Evolutionary conservation across 2,113 vertebrate species (phyloP).

Genomic region (Pica pica): DNA sequence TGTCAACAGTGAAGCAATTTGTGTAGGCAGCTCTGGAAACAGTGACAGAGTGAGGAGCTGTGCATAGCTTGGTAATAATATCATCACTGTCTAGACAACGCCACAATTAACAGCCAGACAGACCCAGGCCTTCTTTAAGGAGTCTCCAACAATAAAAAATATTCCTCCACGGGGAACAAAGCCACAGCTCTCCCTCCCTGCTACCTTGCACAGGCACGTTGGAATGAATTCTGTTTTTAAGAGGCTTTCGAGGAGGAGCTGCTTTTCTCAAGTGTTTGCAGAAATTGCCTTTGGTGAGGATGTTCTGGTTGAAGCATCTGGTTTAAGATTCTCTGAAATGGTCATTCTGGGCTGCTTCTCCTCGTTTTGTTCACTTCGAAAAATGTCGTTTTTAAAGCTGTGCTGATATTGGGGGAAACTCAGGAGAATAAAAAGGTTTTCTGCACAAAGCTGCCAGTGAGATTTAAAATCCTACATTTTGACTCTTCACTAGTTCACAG

Average conservation of each 20-base stretch:
- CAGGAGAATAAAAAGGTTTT: not conserved
- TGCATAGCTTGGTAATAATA: conserved; percentile 78
- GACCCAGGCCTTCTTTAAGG: conserved; percentile 67
- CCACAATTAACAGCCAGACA: conserved; percentile 81
- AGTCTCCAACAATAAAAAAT: conserved; percentile 57
- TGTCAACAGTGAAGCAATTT: conserved; percentile 74
- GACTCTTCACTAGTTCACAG: not conserved
- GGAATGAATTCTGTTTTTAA: not conserved
- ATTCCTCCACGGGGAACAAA: conserved; percentile 52
- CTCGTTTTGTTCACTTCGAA: not conserved
- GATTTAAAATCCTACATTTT: not conserved
- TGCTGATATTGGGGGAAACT: not conserved
- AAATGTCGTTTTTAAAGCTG: not conserved
- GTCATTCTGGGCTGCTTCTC: not conserved
- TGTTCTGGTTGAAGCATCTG: conserved; percentile 22
- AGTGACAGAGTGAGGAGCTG: conserved; percentile 73
- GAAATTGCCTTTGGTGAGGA: not conserved
- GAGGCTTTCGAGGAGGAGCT: conserved; percentile 14
- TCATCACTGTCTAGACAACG: conserved; percentile 82
- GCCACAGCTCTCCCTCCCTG: conserved; percentile 28
- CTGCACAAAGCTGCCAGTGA: not conserved
- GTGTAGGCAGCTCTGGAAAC: conserved; percentile 77
- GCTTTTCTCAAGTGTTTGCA: not conserved
- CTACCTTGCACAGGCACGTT: conserved; percentile 1
- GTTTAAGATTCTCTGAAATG: not conserved